Evolutionary conservation across 30 jellyfish, hydroid and myxozoan species (phyloP), one percentile per base, ranked within the genome.

Genomic region (Hydractinia echinata): DNA sequence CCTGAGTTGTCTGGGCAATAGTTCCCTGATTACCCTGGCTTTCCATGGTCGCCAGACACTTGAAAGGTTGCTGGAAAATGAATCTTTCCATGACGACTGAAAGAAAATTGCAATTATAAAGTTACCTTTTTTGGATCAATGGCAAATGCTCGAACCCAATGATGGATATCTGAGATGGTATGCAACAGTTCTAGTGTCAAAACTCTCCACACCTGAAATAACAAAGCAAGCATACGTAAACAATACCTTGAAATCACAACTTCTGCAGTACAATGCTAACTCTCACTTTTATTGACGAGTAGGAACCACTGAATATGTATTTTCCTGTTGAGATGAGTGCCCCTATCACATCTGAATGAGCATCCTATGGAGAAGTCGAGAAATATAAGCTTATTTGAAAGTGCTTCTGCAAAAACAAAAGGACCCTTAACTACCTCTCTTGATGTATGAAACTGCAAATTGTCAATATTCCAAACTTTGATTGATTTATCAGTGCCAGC

Each of bases 71-170:
- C 2, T 30, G 44, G 44, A 30, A 30, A 30, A 30, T 30, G 2
- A 30, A 30, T 30, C 44, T 30, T 30, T 30, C 44, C 44, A 30
- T 30, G 44, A 30, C 44, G 44, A 30, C 44, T 30, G 44, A 30
- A 30, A 30, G 44, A 30, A 30, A 30, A 30, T 0, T 30, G 44
- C 44, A 30, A 30, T 30, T 30, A 30, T 30, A 30, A 1, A 74
- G 21, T 55, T 82, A 94, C 99, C 80, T 76, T 77, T 54, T 82
- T 94, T 48, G 84, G 72, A 66, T 85, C 97, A 51, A 87, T 83
- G 7, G 84, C 96, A 64, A 94, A 82, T 4, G 99, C 99, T 62
- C 99, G 69, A 14, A 94, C 97, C 99, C 99, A 94, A 61, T 94
- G 97, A 19, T 88, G 82, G 7, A 88, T 84, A 51, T 87, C 89